Base-by-base conservation (phyloP, 2,888 invertebrate species). In the Hirtodrosophila duncani region DNA sequence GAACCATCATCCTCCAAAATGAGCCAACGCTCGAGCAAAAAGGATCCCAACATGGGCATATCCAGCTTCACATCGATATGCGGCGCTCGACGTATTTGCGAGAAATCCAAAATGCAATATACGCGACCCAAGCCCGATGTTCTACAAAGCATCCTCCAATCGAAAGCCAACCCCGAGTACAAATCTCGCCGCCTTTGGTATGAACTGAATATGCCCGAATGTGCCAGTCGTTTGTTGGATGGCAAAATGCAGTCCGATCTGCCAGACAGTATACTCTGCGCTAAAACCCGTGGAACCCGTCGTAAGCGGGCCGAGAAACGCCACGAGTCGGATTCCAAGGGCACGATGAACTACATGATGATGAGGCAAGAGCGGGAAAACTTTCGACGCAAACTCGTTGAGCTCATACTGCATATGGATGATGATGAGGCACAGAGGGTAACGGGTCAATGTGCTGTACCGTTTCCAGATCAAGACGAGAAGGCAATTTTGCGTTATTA, bases 401-500 rank as follows among this genome's bases (percentile, higher is more conserved):
- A 91, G 64, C 88, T 94, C 57, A 93, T 96, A 63, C 89, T 90
- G 64, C 88, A 89, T 9, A 88, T 88, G 48, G 87, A 88, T 16
- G 68, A 69, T 3, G 88, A 84, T n/a, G 84, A 81, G 2, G 85
- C 87, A 5, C 27, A 31, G 2, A 27, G 21, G 3, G 16, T 8
- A 0, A 34, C 11, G 2, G 51, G 33, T 9, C 60, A 62, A 8
- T 42, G 56, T 1, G 46, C 56, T 0, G 26, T 63, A n/a, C 84
- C 87, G 24, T 89, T 91, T 67, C 91, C 91, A 7, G 89, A 90
- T 17, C 88, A 89, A 1, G 89, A 90, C 30, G 93, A 94, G 79
- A 90, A 90, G 66, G 91, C 93, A 82, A 86, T 92, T 74, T 85
- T 93, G 38, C 90, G 95, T 59, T 97, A 97, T 86, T 95, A 96